Evolutionary conservation across 2,888 invertebrate species (phyloP).

Genomic region (Sinodicranocentrus sp.): DNA sequence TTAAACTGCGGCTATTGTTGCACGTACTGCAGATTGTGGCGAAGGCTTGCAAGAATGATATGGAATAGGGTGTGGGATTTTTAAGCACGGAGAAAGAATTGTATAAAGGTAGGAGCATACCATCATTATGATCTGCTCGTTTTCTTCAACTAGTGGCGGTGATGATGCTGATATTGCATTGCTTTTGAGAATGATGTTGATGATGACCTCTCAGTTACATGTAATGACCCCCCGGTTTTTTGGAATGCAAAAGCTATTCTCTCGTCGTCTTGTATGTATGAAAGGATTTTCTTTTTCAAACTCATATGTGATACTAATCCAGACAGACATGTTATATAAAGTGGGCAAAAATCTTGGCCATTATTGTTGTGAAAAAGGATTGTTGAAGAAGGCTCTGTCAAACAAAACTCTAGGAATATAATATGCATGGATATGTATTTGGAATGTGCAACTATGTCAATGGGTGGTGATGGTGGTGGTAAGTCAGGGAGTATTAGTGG

Average conservation of each 20-base stretch:
- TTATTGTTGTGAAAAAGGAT: constrained; percentile 5
- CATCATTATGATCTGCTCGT: neutral
- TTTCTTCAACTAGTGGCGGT: neutral
- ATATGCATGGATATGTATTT: constrained; percentile 25
- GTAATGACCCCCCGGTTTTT: constrained; percentile 56
- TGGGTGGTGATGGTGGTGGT: constrained; percentile 56
- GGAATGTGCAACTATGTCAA: constrained; percentile 70
- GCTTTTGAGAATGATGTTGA: constrained; percentile 20
- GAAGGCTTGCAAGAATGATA: neutral
- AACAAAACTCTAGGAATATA: neutral
- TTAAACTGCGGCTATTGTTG: constrained; percentile 34
- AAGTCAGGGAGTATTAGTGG: constrained; percentile 62
- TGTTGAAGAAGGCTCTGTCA: neutral
- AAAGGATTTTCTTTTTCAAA: constrained; percentile 4
- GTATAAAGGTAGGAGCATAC: constrained; percentile 19
- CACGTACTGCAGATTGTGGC: neutral
- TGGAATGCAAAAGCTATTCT: constrained; percentile 55
- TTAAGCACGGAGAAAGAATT: constrained; percentile 49
- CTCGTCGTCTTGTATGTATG: too few species aligned
- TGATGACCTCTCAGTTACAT: constrained; percentile 49
- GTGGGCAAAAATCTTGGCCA: neutral
- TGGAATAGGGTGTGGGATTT: constrained; percentile 55
- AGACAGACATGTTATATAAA: neutral
- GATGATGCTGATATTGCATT: constrained; percentile 13
- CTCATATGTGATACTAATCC: too few species aligned